These are phyloP conservation scores for Cataglyphis hispanica DNA, from an alignment of 1,140 invertebrate species.

Conservation along the genomic window DNA sequence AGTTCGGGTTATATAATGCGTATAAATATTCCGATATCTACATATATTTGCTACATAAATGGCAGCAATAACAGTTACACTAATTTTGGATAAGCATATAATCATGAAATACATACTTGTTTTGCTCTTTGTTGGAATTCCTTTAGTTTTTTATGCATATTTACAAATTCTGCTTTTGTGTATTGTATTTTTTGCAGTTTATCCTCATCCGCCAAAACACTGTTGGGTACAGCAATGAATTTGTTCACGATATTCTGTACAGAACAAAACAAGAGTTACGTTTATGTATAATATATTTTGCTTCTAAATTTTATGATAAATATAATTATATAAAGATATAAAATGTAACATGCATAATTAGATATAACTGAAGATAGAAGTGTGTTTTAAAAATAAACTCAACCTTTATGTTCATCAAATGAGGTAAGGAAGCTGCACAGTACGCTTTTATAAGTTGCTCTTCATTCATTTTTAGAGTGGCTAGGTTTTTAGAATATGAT, in stretches of 20 bases:
- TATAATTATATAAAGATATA: background rate
- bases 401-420: constrained; percentile 78
- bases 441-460: constrained; percentile 75
- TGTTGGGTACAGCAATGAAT: constrained; percentile 76
- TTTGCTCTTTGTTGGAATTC: constrained; percentile 76
- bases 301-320: background rate
- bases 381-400: constrained; percentile 40
- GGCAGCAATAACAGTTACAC: background rate
- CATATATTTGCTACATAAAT: background rate
- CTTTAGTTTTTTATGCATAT: constrained; percentile 69
- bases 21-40: constrained; percentile 6
- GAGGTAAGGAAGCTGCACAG: constrained; percentile 46
- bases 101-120: constrained; percentile 70
- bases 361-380: background rate
- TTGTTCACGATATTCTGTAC: constrained; percentile 76
- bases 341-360: background rate
- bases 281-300: background rate
- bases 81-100: background rate
- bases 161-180: constrained; percentile 72
- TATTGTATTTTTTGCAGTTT: constrained; percentile 78
- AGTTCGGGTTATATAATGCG: constrained; percentile 28
- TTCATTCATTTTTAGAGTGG: constrained; percentile 65
- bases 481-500: constrained; percentile 53
- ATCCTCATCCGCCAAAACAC: constrained; percentile 80
- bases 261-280: constrained; percentile 37